phyloP scores from a whole-genome alignment of 2,113 vertebrate genomes.

The Falco punctatus region DNA sequence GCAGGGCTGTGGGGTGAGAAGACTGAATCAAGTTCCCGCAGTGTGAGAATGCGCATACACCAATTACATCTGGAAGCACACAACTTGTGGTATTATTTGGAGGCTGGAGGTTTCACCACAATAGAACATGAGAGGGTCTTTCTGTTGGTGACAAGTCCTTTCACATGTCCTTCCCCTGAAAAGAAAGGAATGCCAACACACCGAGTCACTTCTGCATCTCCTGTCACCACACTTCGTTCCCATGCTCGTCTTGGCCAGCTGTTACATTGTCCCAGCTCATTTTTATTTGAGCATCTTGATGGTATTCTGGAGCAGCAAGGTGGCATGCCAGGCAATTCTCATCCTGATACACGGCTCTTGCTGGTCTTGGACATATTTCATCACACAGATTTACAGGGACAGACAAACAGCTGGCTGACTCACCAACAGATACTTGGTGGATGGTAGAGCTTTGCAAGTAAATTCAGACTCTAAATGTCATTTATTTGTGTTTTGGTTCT shows the following conservation, averaged over 20 bases:
- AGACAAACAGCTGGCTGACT: background rate
- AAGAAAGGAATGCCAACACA: slow-evolving; percentile 63
- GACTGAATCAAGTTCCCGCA: background rate
- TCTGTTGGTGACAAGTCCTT: slow-evolving; percentile 73
- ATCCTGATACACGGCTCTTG: background rate
- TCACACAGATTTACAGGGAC: background rate
- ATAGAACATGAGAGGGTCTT: slow-evolving; percentile 73
- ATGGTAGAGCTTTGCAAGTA: background rate
- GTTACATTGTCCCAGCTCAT: slow-evolving; percentile 71
- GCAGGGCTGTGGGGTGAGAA: background rate
- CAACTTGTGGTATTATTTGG: background rate
- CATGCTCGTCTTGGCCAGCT: slow-evolving; percentile 71
- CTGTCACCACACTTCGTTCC: slow-evolving; percentile 69
- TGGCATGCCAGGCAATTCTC: background rate
- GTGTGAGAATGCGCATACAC: slow-evolving; percentile 33
- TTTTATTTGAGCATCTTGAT: slow-evolving; percentile 75
- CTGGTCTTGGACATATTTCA: background rate
- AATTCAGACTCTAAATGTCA: background rate
- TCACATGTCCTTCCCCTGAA: slow-evolving; percentile 68
- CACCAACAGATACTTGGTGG: background rate
- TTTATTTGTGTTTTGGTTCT: background rate
- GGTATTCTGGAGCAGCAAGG: background rate
- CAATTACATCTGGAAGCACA: slow-evolving; percentile 10
- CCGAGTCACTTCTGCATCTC: background rate
- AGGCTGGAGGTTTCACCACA: slow-evolving; percentile 65